These are phyloP conservation scores for Mnemiopsis leidyi DNA, from an alignment of 37 sponge, comb jelly and placozoan genomes.

Conservation along the genomic window DNA sequence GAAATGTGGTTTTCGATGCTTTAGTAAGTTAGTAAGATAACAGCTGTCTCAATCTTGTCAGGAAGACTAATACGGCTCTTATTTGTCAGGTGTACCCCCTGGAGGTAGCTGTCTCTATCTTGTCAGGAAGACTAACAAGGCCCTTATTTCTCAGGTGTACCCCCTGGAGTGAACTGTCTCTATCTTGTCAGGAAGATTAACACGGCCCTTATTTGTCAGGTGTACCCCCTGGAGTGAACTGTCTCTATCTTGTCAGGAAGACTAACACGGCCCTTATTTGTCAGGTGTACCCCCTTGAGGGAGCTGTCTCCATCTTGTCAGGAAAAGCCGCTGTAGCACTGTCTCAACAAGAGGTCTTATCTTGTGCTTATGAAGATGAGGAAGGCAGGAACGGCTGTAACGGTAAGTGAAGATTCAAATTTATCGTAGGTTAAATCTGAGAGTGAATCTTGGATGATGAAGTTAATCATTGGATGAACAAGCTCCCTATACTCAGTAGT, in stretches of 20 bases:
- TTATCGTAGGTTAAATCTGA: too few species aligned
- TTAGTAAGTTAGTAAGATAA: too few species aligned
- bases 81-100: background rate
- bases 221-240: conserved; percentile 20
- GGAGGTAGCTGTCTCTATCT: background rate
- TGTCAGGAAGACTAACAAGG: background rate
- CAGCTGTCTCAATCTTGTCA: background rate
- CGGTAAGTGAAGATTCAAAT: background rate
- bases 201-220: background rate
- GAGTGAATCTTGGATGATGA: too few species aligned
- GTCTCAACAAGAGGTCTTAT: conserved; percentile 16
- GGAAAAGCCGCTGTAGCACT: conserved; percentile 4
- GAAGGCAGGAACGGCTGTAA: conserved; percentile 52
- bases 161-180: background rate
- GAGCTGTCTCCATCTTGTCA: conserved; percentile 9
- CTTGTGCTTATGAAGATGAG: conserved; percentile 45
- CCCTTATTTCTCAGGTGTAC: background rate
- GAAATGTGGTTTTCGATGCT: too few species aligned
- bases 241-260: background rate
- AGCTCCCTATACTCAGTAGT: too few species aligned
- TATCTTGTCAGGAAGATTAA: background rate
- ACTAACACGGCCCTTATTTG: background rate
- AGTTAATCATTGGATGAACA: too few species aligned
- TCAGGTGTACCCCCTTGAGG: conserved; percentile 31
- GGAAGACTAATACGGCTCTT: background rate